These are phyloP conservation scores for Oplegnathus fasciatus DNA, from an alignment of 2,113 vertebrate species.

Conservation along the genomic window DNA sequence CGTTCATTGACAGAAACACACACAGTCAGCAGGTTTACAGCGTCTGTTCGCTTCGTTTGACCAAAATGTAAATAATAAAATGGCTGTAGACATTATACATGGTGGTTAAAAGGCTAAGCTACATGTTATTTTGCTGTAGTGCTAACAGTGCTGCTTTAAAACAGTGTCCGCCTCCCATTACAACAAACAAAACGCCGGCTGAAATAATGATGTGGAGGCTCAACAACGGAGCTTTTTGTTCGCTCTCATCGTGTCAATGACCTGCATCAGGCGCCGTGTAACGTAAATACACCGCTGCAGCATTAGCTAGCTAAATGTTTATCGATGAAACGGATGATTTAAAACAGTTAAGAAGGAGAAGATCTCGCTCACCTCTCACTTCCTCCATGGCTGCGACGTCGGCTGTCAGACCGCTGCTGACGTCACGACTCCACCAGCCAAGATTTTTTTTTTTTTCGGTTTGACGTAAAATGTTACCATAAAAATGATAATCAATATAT, in stretches of 20 bases:
- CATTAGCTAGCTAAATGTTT: fast-evolving
- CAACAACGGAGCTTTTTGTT: neutral
- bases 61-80: neutral
- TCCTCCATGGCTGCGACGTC: slow-evolving; percentile 83
- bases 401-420: slow-evolving; percentile 46
- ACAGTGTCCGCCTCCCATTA: neutral
- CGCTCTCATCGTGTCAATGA: neutral
- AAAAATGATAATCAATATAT: no score
- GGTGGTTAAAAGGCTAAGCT: neutral
- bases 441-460: neutral
- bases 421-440: slow-evolving; percentile 61
- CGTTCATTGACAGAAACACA: slow-evolving; percentile 32
- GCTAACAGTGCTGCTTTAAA: neutral
- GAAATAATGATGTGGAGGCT: neutral
- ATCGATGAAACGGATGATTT: neutral
- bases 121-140: neutral
- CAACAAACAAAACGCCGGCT: slow-evolving; percentile 39
- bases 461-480: neutral
- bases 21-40: slow-evolving; percentile 25
- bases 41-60: neutral
- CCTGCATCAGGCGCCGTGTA: fast-evolving
- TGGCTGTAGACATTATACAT: fast-evolving
- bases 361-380: slow-evolving; percentile 82
- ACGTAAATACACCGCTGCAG: fast-evolving
- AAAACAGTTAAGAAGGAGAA: slow-evolving; percentile 19